Base-by-base conservation (phyloP, 1,140 invertebrate genomes). In the Ruditapes philippinarum region DNA sequence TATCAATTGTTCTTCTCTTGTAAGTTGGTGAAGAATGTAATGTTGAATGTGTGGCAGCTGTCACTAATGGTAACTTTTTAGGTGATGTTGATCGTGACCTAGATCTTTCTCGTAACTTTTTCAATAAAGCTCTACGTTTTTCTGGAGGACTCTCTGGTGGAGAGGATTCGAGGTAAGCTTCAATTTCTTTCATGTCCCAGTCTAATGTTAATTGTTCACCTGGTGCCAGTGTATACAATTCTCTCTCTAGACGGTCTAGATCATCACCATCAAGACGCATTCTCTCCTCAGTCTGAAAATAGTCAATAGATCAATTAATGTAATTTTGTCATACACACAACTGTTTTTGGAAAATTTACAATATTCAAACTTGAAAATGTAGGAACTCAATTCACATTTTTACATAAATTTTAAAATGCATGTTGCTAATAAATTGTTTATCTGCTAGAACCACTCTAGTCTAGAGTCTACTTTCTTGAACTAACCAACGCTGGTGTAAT, bases 71-170 rank as follows among this genome's bases (percentile, higher is more conserved):
- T 68, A 88, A 49, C 70, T 89, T 81, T 49, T 82, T 51, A 17
- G 76, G 82, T 22, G 81, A 88, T 22, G 81, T 68, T 82, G 92
- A 92, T 17, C 68, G 28, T 89, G 90, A 89, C 79, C 90, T 90
- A 84, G 89, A 92, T 57, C 90, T 87, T 90, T 89, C 91, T 70
- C 88, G 82, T 22, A 82, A 42, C 49, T 89, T 82, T 40, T 76
- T 82, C 38, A 89, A 49, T 22, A 89, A 25, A 11, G 92, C 89
- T 25, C 92, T 78, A 4, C 92, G 78, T 76, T 92, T 94, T n/a
- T 92, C 90, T 40, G 93, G 92, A 0, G 94, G 93, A 88, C 93
- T 94, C 42, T 93, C 92, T 42, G 93, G 93, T 5, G 94, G 93
- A 33, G 94, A 95, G 14, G 89, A 78, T 38, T 92, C 92, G 25